Conservation (phyloP, 2,113 vertebrate species). For the Crotalus horridus region DNA sequence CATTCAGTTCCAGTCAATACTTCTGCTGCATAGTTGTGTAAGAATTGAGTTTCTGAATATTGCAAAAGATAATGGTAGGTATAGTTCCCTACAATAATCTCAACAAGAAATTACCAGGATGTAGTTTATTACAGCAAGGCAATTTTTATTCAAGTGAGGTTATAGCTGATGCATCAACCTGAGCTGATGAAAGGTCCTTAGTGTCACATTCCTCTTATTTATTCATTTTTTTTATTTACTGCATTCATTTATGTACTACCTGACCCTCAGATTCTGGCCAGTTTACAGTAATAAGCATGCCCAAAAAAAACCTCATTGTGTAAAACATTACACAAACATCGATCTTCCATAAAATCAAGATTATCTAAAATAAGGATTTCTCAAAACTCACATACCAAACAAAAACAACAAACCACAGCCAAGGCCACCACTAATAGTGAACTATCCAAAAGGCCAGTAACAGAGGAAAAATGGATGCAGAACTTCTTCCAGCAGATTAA, state of each 20-base stretch:
- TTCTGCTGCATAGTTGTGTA: not conserved
- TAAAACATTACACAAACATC: not conserved
- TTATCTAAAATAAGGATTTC: not conserved
- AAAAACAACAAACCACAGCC: not conserved
- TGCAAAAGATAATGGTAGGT: not conserved
- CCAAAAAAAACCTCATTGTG: not conserved
- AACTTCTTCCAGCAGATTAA: not conserved
- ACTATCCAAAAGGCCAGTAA: not conserved
- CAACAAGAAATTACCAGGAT: not conserved
- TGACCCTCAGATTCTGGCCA: not conserved
- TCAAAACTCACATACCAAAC: not conserved
- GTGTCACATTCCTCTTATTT: not conserved
- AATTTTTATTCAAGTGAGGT: not conserved
- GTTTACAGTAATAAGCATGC: not conserved
- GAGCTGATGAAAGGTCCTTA: not conserved
- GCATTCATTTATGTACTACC: not conserved
- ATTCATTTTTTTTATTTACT: not conserved
- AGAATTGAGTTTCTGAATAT: not conserved
- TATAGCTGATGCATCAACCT: not conserved
- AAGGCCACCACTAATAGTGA: not conserved
- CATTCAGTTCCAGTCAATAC: not conserved
- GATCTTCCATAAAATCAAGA: not conserved
- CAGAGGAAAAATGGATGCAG: not conserved
- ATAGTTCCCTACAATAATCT: not conserved
- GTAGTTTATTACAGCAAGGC: not conserved